Base-by-base conservation (phyloP, 2,113 vertebrate genomes). In the Eulemur rufifrons region DNA sequence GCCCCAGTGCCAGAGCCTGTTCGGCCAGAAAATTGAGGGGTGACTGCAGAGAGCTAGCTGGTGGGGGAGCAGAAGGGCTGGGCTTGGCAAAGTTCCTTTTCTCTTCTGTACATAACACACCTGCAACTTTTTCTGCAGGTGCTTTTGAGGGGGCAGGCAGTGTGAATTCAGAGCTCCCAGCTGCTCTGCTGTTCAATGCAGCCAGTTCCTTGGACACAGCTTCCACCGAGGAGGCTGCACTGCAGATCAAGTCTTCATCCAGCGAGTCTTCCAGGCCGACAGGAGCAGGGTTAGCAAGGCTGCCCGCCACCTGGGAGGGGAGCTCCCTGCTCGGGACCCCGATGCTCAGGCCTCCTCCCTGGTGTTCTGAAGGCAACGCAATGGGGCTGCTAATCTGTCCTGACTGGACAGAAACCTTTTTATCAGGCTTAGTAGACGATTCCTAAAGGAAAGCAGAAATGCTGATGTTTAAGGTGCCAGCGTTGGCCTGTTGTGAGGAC, bases 21-120 rank as follows among this genome's bases (percentile, higher is more conserved):
- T 99, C 99, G 21, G 98, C 99, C 93, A 99, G 95, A 94, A 99
- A 99, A 94, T 98, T 99, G 11, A 99, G 98, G 27, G 99, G 98
- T 47, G 99, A 98, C 86, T 99, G 98, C n/a, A 98, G 97, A 15
- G 98, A 97, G 59, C 97, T 96, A n/a, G 92, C 80, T 3, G 74
- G 98, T 95, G 18, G 98, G 63, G 97, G 2, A 94, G 98, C 95
- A 93, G 98, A 71, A 96, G 99, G 89, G 14, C n/a, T 95, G 21
- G 96, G 64, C 97, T 99, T 99, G 25, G 95, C 66, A 82, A 98
- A 98, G 56, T 96, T 98, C 97, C 98, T 98, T 97, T 99, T 99
- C 82, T 99, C 99, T 94, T 99, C 99, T 2, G 98, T 69, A 64
- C 97, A 95, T 21, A 96, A 21, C 54, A 97, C 92, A 69, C 91